Conservation (phyloP, 30 jellyfish, hydroid and myxozoan genomes). For the Aurelia sp. region DNA sequence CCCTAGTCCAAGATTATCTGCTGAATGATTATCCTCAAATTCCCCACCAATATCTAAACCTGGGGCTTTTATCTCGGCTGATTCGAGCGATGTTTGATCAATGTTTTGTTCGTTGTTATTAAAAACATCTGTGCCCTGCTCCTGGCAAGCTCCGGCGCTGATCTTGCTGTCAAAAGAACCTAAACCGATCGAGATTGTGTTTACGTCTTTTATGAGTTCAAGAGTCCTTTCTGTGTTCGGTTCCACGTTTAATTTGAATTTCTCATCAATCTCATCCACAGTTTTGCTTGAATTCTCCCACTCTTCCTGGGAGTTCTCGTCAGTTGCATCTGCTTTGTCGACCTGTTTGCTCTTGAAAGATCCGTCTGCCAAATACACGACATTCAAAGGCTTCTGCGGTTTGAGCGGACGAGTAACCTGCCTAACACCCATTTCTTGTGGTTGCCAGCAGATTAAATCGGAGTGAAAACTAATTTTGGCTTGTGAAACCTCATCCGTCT, state of each 20-base stretch:
- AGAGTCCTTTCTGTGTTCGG: not conserved
- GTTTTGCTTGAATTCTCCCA: not conserved
- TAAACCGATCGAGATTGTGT: not conserved
- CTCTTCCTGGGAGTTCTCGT: not conserved
- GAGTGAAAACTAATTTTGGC: slow-evolving; percentile 64
- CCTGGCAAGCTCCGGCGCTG: not conserved
- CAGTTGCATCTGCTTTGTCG: slow-evolving; percentile 25
- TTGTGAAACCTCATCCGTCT: slow-evolving; percentile 55
- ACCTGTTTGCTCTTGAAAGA: slow-evolving; percentile 17
- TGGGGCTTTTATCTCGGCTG: not conserved
- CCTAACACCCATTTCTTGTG: slow-evolving; percentile 71
- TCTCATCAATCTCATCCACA: not conserved
- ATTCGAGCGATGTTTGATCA: not conserved
- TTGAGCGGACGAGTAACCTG: slow-evolving; percentile 66
- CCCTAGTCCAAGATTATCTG: slow-evolving; percentile 6
- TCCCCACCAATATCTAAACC: not conserved
- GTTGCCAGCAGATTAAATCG: slow-evolving; percentile 50
- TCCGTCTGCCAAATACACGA: slow-evolving; percentile 52
- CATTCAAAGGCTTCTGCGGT: slow-evolving; percentile 65
- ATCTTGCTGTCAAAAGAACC: not conserved
- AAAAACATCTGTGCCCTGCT: not conserved
- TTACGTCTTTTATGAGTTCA: not conserved
- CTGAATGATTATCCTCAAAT: not conserved
- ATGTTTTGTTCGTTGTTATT: not conserved
- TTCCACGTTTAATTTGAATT: slow-evolving; percentile 1